Conservation (phyloP, 2,888 invertebrate species). For the Sesamia inferens region DNA sequence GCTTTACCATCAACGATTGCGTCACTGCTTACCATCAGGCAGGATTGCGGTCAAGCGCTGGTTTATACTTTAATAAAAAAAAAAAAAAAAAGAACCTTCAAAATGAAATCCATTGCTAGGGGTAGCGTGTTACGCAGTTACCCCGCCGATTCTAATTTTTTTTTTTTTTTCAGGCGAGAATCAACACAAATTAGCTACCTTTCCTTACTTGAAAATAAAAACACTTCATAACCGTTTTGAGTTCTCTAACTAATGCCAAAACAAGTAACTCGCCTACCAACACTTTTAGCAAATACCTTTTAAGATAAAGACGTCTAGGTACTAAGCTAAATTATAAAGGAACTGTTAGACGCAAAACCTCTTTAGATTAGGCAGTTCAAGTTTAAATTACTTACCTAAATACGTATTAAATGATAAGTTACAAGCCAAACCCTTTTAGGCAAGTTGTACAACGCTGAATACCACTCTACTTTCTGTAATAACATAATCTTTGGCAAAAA, state of each 20-base stretch:
- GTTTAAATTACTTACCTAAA: not conserved
- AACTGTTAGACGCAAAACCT: not conserved
- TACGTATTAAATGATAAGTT: not conserved
- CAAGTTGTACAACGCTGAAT: too few relatives aligned
- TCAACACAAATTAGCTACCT: not conserved
- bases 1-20: too few relatives aligned
- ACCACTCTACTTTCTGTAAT: conserved; percentile 11
- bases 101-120: too few relatives aligned
- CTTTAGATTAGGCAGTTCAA: not conserved
- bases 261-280: not conserved
- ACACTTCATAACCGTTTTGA: not conserved
- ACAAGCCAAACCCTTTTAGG: conserved; percentile 11
- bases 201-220: not conserved
- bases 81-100: too few relatives aligned
- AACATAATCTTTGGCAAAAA: conserved; percentile 70
- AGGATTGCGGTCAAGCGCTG: too few relatives aligned
- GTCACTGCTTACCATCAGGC: too few relatives aligned
- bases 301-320: not conserved
- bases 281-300: not conserved
- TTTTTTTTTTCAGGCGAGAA: too few relatives aligned
- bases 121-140: too few relatives aligned
- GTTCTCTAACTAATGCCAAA: not conserved
- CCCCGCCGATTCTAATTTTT: too few relatives aligned
- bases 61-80: too few relatives aligned
- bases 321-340: not conserved